These are phyloP conservation scores for Girardinichthys multiradiatus DNA, from an alignment of 2,113 vertebrate genomes.

Conservation along the genomic window DNA sequence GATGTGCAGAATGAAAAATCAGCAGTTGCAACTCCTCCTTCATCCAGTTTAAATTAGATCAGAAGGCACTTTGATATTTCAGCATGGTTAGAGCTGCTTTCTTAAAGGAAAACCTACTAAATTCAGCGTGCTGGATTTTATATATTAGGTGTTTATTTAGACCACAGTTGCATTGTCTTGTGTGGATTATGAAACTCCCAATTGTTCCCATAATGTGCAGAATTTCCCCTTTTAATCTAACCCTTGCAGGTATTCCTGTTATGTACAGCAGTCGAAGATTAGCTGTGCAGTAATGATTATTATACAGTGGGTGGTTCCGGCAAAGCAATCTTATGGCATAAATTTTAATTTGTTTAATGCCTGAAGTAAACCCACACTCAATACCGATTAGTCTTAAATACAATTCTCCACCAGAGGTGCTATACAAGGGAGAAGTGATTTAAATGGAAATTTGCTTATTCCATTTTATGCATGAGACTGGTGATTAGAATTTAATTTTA, in stretches of 20 bases:
- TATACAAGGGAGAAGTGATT: constrained; percentile 55
- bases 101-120: constrained; percentile 14
- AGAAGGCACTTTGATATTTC: constrained; percentile 50
- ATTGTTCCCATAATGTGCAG: constrained; percentile 49
- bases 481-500: constrained; percentile 63
- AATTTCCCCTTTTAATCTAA: constrained; percentile 29
- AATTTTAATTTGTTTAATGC: constrained; percentile 74
- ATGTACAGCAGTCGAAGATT: constrained; percentile 66
- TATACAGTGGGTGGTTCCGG: constrained; percentile 56
- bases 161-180: constrained; percentile 31
- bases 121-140: constrained; percentile 17
- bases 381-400: constrained; percentile 64
- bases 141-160: constrained; percentile 20
- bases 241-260: constrained; percentile 49
- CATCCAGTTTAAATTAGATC: constrained; percentile 49
- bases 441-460: constrained; percentile 72
- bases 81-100: constrained; percentile 8
- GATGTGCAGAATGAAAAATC: constrained; percentile 32
- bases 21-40: constrained; percentile 60
- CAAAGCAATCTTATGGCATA: constrained; percentile 51
- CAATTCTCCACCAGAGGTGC: constrained; percentile 65
- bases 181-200: constrained; percentile 28
- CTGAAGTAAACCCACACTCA: constrained; percentile 65
- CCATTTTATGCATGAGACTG: constrained; percentile 46
- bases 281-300: constrained; percentile 57